These are phyloP conservation scores for Symphodus melops DNA, from an alignment of 2,113 vertebrate genomes.

Conservation along the genomic window DNA sequence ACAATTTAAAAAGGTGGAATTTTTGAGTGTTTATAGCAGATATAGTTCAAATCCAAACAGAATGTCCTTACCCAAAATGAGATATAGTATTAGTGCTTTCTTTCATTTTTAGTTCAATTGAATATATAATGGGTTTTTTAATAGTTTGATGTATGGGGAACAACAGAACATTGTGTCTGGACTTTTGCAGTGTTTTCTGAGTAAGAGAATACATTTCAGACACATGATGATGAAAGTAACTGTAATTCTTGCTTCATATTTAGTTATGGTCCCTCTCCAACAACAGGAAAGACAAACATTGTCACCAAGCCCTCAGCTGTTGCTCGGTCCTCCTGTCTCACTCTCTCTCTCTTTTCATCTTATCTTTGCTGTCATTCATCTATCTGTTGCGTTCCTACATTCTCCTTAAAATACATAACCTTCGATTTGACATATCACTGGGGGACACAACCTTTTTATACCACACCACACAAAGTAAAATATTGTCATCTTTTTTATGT, in stretches of 20 bases:
- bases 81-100: too few relatives aligned
- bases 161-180: too few relatives aligned
- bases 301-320: not conserved
- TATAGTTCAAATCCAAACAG: not conserved
- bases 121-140: too few relatives aligned
- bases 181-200: too few relatives aligned
- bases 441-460: too few relatives aligned
- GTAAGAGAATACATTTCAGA: not conserved
- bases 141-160: too few relatives aligned
- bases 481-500: too few relatives aligned
- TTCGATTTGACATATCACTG: too few relatives aligned
- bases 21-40: not conserved
- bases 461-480: too few relatives aligned
- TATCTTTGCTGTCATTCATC: conserved; percentile 2
- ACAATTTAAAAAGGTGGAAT: not conserved
- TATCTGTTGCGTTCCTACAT: not conserved
- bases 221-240: not conserved
- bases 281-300: not conserved
- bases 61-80: too few relatives aligned
- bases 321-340: not conserved
- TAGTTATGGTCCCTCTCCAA: not conserved
- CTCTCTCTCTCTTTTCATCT: conserved; percentile 6
- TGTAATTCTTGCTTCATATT: not conserved
- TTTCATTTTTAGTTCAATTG: too few relatives aligned
- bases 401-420: not conserved